Evolutionary conservation across 2,888 invertebrate genomes (phyloP).

Genomic region (Mellilla xanthometata): DNA sequence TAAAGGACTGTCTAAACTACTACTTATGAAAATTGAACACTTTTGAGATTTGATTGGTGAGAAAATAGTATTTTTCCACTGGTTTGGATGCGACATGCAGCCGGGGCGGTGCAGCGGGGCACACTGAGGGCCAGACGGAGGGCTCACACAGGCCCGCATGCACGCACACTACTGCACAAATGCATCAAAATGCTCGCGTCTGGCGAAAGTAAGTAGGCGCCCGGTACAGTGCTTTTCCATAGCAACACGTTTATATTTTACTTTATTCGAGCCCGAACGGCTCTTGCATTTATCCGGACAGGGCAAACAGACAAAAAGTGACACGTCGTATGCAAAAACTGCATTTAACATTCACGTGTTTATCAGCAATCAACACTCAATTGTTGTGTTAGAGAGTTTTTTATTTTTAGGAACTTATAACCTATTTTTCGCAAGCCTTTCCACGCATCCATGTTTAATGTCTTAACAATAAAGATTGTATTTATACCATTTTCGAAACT

Average conservation of each 20-base stretch:
- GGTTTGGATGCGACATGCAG: conserved; percentile 31
- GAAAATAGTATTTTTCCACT: conserved; percentile 4
- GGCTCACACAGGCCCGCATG: conserved; percentile 30
- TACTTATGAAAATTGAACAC: neutral
- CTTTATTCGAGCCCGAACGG: conserved; percentile 15
- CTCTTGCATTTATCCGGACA: neutral
- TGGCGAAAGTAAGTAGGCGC: conserved; percentile 42
- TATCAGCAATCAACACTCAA: no score
- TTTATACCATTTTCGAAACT: no score
- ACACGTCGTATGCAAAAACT: no score
- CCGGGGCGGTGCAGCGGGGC: conserved; percentile 37
- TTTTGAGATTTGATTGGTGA: neutral
- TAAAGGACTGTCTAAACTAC: neutral
- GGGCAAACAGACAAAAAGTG: neutral
- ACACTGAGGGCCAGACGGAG: conserved; percentile 36
- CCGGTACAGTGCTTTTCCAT: conserved; percentile 40
- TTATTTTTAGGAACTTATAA: no score
- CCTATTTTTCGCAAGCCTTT: no score
- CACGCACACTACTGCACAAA: conserved; percentile 24
- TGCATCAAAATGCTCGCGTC: conserved; percentile 28
- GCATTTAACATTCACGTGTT: no score
- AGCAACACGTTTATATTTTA: conserved; percentile 40
- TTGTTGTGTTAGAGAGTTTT: no score
- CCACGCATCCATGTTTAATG: no score
- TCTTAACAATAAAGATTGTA: no score